phyloP scores from a whole-genome alignment of 2,797 vertebrate species.

The Phoebastria nigripes region DNA sequence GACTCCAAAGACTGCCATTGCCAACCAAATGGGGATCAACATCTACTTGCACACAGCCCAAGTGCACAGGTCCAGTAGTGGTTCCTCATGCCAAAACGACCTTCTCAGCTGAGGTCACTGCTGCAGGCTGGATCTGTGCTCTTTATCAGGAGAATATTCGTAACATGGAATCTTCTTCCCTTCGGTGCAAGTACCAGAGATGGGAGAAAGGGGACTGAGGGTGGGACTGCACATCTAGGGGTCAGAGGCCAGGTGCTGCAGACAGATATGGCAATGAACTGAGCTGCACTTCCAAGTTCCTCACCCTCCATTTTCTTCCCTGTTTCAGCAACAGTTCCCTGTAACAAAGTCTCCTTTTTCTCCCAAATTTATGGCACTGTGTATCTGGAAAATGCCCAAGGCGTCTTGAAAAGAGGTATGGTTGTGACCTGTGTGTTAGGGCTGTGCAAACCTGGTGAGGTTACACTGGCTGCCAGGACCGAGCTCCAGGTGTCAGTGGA shows the following conservation, averaged over 20 bases:
- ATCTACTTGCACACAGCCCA: neutral
- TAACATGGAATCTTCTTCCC: neutral
- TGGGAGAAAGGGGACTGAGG: neutral
- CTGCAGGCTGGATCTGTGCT: neutral
- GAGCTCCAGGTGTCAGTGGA: neutral
- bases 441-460: neutral
- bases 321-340: neutral
- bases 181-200: neutral
- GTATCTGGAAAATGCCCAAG: neutral
- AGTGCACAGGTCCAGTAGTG: neutral
- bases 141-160: neutral
- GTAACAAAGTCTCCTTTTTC: neutral
- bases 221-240: neutral
- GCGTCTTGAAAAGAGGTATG: neutral
- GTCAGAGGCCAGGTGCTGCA: neutral
- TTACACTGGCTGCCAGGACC: neutral
- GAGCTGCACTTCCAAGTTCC: neutral
- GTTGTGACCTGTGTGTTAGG: neutral
- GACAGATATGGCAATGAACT: neutral
- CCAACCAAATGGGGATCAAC: neutral
- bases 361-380: neutral
- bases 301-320: neutral
- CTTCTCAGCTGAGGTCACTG: neutral
- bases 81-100: accelerated
- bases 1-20: neutral